Evolutionary conservation across 1,140 invertebrate species (phyloP).

Genomic region (Euura lappo): DNA sequence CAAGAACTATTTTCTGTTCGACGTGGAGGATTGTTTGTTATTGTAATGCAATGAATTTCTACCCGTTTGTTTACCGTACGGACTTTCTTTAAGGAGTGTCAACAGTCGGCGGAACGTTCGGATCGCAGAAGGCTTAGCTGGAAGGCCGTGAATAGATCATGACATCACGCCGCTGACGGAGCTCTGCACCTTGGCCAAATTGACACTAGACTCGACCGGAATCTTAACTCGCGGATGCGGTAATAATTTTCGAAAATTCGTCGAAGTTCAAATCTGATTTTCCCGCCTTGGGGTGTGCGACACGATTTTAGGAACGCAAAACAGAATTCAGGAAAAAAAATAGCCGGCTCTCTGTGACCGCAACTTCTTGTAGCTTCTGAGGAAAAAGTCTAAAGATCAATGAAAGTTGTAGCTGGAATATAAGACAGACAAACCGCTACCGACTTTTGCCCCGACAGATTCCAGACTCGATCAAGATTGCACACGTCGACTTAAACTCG

Average conservation of each 20-base stretch:
- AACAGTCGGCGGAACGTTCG: not conserved
- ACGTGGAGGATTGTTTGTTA: not conserved
- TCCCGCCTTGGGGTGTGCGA: no score
- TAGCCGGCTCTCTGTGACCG: no score
- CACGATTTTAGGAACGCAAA: no score
- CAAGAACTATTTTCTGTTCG: not conserved
- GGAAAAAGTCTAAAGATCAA: no score
- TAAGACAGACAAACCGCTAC: not conserved
- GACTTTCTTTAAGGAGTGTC: not conserved
- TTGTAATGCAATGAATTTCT: slow-evolving; percentile 3
- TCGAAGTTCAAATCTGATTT: no score
- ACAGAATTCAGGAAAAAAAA: no score
- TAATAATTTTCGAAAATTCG: no score
- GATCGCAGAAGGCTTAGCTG: not conserved
- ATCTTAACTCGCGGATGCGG: no score
- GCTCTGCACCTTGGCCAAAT: not conserved
- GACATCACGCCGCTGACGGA: not conserved
- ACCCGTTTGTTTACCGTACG: not conserved
- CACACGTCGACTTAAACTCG: not conserved
- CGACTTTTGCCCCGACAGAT: not conserved
- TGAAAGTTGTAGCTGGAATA: no score
- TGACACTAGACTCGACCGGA: not conserved
- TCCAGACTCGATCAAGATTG: not conserved
- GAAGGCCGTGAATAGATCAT: not conserved
- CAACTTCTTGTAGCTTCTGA: no score